Percentiles rank a stretch among this genome's conserved stretches.
These are phyloP conservation scores for Tursiops truncatus DNA, from an alignment of 2,113 vertebrate species.

Conservation along the genomic window DNA sequence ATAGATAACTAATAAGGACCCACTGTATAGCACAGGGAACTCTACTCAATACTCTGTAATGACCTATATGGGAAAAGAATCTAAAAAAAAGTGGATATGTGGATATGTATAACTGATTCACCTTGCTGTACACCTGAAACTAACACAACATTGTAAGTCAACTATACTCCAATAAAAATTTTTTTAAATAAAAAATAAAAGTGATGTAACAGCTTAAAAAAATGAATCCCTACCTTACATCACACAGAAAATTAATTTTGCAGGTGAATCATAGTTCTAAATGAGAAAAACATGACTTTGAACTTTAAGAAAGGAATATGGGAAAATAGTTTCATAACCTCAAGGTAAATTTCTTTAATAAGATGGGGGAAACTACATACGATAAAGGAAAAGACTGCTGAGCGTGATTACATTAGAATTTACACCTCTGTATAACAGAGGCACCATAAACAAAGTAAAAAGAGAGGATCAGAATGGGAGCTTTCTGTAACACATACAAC, in stretches of 20 bases:
- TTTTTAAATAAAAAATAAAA: no score
- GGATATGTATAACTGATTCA: no score
- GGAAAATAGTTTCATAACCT: neutral
- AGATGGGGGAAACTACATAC: neutral
- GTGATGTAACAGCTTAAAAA: no score
- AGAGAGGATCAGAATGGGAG: neutral
- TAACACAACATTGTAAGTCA: no score
- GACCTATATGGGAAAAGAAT: no score
- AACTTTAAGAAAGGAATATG: neutral
- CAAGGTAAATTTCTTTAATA: neutral
- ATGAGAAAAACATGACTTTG: neutral
- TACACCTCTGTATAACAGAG: neutral
- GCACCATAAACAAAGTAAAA: neutral
- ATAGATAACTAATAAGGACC: no score
- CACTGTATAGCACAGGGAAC: no score
- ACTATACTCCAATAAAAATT: no score
- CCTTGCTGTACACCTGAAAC: no score
- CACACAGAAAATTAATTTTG: neutral
- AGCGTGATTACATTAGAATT: neutral
- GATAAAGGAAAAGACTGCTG: neutral
- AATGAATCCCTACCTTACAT: neutral
- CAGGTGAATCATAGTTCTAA: neutral
- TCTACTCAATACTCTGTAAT: no score
- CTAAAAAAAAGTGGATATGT: no score
- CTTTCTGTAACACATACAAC: neutral